Base-by-base conservation (phyloP, 2,113 vertebrate genomes). In the Empidonax alnorum region DNA sequence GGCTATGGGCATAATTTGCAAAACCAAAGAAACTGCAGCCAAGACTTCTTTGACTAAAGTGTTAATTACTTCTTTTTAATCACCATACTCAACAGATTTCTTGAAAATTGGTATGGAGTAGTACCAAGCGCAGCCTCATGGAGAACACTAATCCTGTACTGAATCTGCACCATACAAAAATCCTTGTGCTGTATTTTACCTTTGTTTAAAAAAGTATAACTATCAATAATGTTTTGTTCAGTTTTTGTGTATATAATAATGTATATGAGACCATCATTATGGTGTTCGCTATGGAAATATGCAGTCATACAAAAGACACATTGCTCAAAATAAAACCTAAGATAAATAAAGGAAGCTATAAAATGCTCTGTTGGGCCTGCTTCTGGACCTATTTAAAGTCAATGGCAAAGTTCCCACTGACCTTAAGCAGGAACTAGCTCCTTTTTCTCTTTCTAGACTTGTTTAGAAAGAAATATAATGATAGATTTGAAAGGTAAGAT, bases 281-380 rank as follows among this genome's bases (percentile, higher is more conserved):
- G 25, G 41, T 76, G 56, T 53, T 88, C 46, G 0, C 16, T 76
- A 53, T 96, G 96, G 93, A 97, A 97, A 96, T 94, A 90, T 89
- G 80, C 66, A 94, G 90, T 94, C 94, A 79, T 87, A 92, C n/a
- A 56, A 81, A 89, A 96, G 90, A 94, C 69, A 90, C 88, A 89
- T 82, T 62, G 66, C 96, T 94, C 86, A 91, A 96, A 97, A 96
- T 96, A 95, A 96, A 96, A 94, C 80, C 28, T 93, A 96, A 93
- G 85, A 96, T 96, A 96, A 97, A 97, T 94, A 97, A 89, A 96
- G 96, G 93, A 96, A 96, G 83, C 90, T 93, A 93, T 96, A 94
- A 97, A 96, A 95, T 89, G 92, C 69, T 95, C 66, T 84, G 84
- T 56, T 89, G 86, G 88, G 88, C 77, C 83, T 0, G 2, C 86